Conservation (phyloP, 2,113 vertebrate species). For the Nettapus auritus region DNA sequence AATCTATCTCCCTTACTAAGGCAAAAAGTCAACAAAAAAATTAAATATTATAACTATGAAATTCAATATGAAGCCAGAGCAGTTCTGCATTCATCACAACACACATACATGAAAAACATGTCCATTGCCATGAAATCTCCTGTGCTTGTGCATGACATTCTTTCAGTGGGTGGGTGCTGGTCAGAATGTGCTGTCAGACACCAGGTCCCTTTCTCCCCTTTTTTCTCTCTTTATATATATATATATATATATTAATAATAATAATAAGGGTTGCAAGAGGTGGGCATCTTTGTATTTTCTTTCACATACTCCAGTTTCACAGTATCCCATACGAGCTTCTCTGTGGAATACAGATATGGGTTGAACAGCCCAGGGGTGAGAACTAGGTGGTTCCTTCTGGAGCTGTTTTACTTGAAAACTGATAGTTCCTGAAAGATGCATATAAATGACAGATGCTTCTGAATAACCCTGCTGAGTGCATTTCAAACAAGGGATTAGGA, state of each 20-base stretch:
- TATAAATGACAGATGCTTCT: neutral
- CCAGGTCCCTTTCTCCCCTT: no score
- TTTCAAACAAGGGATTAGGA: neutral
- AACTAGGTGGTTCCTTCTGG: neutral
- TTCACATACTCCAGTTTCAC: neutral
- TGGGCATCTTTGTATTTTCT: neutral
- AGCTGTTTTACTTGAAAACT: neutral
- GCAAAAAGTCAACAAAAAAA: neutral
- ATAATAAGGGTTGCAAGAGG: neutral
- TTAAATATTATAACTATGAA: neutral
- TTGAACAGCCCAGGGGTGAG: accelerated
- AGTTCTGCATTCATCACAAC: neutral
- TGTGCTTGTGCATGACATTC: neutral
- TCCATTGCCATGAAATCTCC: neutral
- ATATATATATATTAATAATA: neutral
- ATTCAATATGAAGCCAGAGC: neutral
- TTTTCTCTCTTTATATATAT: no score
- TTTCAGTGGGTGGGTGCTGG: neutral
- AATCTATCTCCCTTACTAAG: neutral
- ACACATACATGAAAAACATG: neutral
- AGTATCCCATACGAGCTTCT: neutral
- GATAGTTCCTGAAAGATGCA: neutral
- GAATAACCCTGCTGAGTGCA: neutral
- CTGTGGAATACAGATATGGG: neutral
- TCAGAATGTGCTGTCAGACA: neutral